Conservation (phyloP, 2,888 invertebrate species). For the Eumerus sabulonum region DNA sequence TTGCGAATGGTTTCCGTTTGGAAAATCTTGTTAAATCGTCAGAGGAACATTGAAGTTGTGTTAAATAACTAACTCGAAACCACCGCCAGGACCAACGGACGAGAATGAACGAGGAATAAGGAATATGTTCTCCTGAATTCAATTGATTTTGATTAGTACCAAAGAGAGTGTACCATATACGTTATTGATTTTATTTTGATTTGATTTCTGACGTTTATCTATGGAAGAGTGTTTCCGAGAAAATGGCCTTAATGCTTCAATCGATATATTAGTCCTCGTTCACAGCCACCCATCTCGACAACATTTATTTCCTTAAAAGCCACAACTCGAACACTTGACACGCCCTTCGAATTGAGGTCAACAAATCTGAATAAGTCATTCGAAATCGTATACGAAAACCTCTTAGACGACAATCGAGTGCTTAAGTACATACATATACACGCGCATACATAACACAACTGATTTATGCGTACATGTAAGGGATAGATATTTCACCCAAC, state of each 20-base stretch:
- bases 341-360: too few relatives aligned
- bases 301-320: too few relatives aligned
- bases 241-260: too few relatives aligned
- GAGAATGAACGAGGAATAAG: background rate
- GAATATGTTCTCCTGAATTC: slow-evolving; percentile 23
- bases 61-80: slow-evolving; percentile 6
- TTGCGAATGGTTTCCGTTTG: slow-evolving; percentile 52
- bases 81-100: background rate
- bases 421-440: background rate
- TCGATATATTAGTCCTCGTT: too few relatives aligned
- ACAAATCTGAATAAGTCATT: background rate
- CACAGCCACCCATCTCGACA: too few relatives aligned
- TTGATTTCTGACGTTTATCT: too few relatives aligned
- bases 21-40: slow-evolving; percentile 41
- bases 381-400: too few relatives aligned
- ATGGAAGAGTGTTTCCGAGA: too few relatives aligned
- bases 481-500: slow-evolving; percentile 38
- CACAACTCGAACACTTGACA: too few relatives aligned
- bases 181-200: too few relatives aligned
- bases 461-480: slow-evolving; percentile 49
- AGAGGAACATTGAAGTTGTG: slow-evolving; percentile 24
- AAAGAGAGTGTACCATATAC: too few relatives aligned
- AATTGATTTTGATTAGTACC: slow-evolving; percentile 5
- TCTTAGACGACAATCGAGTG: too few relatives aligned
- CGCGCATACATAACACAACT: slow-evolving; percentile 29